These are phyloP conservation scores for Arctopsyche grandis DNA, from an alignment of 1,140 invertebrate species.

Conservation along the genomic window DNA sequence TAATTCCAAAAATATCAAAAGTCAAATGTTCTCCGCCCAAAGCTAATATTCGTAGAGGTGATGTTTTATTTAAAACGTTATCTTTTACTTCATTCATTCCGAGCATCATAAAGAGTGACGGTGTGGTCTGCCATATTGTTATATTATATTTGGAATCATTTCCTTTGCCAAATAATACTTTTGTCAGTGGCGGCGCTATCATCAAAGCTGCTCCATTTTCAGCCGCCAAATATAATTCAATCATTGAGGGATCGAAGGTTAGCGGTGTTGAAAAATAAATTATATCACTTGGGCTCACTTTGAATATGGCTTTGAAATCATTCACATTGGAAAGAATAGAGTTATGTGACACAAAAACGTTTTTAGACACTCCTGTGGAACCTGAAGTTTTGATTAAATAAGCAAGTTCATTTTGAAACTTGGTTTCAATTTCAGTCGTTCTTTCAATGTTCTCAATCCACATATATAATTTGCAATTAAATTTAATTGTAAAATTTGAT, in stretches of 20 bases:
- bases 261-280: conserved; percentile 78
- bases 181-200: conserved; percentile 68
- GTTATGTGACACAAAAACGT: conserved; percentile 70
- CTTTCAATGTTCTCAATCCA: not conserved
- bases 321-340: conserved; percentile 73
- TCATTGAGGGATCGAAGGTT: conserved; percentile 84
- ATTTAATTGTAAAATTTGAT: not conserved
- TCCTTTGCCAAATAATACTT: conserved; percentile 62
- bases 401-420: conserved; percentile 62
- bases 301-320: conserved; percentile 68
- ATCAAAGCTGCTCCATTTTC: conserved; percentile 72
- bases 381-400: conserved; percentile 74
- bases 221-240: conserved; percentile 79
- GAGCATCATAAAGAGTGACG: conserved; percentile 75
- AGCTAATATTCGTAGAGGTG: conserved; percentile 67
- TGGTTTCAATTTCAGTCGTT: not conserved
- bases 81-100: conserved; percentile 65
- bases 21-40: conserved; percentile 73
- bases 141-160: conserved; percentile 61
- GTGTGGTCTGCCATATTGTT: conserved; percentile 81
- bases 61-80: conserved; percentile 67
- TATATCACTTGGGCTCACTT: conserved; percentile 68
- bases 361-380: conserved; percentile 72
- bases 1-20: conserved; percentile 63
- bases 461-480: not conserved